Evolutionary conservation across 2,797 vertebrate species (phyloP), one percentile per base, ranked within the genome.

Genomic region (Chelmon rostratus): DNA sequence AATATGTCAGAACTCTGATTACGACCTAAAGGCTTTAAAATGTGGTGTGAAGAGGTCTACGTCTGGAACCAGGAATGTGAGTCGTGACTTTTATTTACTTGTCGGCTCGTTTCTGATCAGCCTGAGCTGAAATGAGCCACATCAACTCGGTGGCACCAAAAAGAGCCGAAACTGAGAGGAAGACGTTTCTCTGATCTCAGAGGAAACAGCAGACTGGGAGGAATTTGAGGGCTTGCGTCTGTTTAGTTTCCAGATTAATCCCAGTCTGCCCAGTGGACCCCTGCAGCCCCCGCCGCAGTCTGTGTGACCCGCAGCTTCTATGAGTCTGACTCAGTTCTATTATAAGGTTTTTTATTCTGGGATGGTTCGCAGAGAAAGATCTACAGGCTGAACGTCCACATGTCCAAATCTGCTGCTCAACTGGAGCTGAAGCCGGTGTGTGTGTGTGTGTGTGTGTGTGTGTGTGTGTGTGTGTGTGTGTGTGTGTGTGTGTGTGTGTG

Each of bases 201-300:
- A n/a, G n/a, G n/a, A n/a, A n/a, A n/a, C n/a, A 72, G 65, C 72
- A 63, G 49, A 81, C 67, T 35, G 38, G 62, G 66, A 72, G 52
- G 75, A 76, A 73, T 75, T 37, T 57, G 9, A 53, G 49, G 16
- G 50, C 40, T 37, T 6, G 13, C 15, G 50, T 86, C 81, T 86
- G 81, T 54, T 74, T 28, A 61, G 62, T 68, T 69, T 86, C 81
- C 81, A 80, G 59, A 80, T 80, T 52, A 73, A 69, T 70, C 77
- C 73, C 73, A 73, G 73, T 52, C 59, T 35, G 64, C 18, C 79
- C 56, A 50, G 54, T 76, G 18, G 10, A 63, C 42, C 67, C 73
- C 15, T 47, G 15, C 66, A 42, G 54, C 18, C 53, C 64, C 23
- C 57, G 19, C 3, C 54, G 25, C 49, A 33, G 53, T 56, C 62